A percentile compares a stretch with the other conserved stretches of the same genome.
Evolutionary conservation across 2,888 invertebrate species (phyloP).

Genomic region (Ochropleura plecta): DNA sequence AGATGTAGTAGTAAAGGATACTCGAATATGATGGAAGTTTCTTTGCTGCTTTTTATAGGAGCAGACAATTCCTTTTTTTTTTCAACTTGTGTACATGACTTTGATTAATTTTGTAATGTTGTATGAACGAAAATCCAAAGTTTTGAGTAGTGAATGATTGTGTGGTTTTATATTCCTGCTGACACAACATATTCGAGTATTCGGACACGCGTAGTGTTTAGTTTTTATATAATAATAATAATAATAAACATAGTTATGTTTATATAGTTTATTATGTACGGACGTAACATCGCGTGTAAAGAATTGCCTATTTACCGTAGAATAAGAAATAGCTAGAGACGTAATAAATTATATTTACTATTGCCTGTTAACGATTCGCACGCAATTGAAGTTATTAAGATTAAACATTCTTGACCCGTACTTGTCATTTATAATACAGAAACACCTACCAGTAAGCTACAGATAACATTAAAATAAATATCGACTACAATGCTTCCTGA

Average conservation of each 20-base stretch:
- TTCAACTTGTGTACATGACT: slow-evolving; percentile 6
- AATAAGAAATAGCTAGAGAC: slow-evolving; percentile 57
- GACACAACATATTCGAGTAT: slow-evolving; percentile 50
- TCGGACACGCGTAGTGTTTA: slow-evolving; percentile 42
- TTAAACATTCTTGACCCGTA: not conserved
- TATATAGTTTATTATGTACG: slow-evolving; percentile 80
- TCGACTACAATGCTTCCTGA: not conserved
- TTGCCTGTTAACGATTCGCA: slow-evolving; percentile 44
- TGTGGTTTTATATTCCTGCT: not conserved
- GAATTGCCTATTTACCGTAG: slow-evolving; percentile 70
- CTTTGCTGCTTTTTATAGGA: not conserved
- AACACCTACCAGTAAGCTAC: slow-evolving; percentile 1
- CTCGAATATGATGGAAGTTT: slow-evolving; percentile 39
- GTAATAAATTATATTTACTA: slow-evolving; percentile 64
- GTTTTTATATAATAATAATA: slow-evolving; percentile 71
- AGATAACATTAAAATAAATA: slow-evolving; percentile 7
- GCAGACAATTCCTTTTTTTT: not conserved
- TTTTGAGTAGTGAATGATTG: slow-evolving; percentile 1
- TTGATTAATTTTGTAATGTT: not conserved
- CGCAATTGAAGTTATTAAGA: slow-evolving; percentile 36
- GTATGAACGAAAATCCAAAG: slow-evolving; percentile 3
- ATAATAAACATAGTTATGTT: slow-evolving; percentile 80
- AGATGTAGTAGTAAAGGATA: slow-evolving; percentile 48
- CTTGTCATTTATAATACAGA: slow-evolving; percentile 1
- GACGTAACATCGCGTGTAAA: slow-evolving; percentile 67